Percentiles rank a stretch among this genome's conserved stretches.
Evolutionary conservation across 2,888 invertebrate genomes (phyloP).

Genomic region (Chrysotoxum bicinctum): DNA sequence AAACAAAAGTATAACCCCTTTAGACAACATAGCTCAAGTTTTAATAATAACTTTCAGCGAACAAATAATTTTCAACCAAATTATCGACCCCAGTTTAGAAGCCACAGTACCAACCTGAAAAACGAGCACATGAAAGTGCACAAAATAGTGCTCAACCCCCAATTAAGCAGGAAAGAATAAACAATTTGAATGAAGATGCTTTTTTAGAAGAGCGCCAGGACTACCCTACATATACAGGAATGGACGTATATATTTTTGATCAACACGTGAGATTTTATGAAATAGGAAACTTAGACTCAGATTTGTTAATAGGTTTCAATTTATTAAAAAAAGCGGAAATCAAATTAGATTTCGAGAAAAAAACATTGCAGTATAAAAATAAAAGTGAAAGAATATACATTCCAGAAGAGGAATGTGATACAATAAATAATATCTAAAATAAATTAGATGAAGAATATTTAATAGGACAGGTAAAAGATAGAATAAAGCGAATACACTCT

Average conservation of each 20-base stretch:
- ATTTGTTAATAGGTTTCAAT: neutral
- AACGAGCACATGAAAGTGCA: neutral
- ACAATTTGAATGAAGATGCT: neutral
- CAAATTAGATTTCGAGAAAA: neutral
- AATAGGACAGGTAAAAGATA: neutral
- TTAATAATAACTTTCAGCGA: neutral
- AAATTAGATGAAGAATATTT: neutral
- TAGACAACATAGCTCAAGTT: too few relatives aligned
- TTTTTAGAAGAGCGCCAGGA: neutral
- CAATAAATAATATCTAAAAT: neutral
- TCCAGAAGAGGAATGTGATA: neutral
- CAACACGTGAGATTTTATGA: conserved; percentile 10
- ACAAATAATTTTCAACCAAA: neutral
- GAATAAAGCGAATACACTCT: neutral
- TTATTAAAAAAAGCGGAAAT: neutral
- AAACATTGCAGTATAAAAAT: neutral
- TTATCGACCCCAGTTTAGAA: neutral
- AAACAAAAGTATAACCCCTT: neutral
- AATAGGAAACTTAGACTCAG: neutral
- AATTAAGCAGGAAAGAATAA: neutral
- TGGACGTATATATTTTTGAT: neutral
- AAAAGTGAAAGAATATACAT: neutral
- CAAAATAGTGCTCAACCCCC: neutral
- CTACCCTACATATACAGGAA: neutral
- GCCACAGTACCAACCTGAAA: neutral